phyloP scores from a whole-genome alignment of 2,888 invertebrate genomes.

The Cordylochernes scorpioides region DNA sequence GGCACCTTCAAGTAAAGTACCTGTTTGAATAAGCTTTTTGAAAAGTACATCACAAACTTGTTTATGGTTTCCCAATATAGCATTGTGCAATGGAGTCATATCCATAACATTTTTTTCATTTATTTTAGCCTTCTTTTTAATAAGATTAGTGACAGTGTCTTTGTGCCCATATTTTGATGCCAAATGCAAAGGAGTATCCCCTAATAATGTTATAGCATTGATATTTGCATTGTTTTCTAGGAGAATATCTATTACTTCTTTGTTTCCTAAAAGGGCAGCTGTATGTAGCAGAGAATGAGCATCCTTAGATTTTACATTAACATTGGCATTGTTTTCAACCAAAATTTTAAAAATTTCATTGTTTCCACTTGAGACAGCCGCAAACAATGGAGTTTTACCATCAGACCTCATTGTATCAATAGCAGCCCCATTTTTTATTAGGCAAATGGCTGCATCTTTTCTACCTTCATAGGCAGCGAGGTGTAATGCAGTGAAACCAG shows the following conservation, averaged over 20 bases:
- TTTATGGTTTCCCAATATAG: too few relatives aligned
- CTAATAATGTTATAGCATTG: too few relatives aligned
- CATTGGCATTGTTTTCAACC: background rate
- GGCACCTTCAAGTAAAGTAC: too few relatives aligned
- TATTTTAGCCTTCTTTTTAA: too few relatives aligned
- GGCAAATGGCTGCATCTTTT: conserved; percentile 33
- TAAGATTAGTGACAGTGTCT: conserved; percentile 1
- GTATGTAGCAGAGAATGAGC: background rate
- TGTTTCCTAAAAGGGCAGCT: too few relatives aligned
- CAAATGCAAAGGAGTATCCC: too few relatives aligned
- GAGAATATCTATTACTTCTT: too few relatives aligned
- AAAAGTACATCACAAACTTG: too few relatives aligned
- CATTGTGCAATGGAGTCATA: too few relatives aligned
- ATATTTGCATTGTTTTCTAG: too few relatives aligned
- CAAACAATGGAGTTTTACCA: conserved; percentile 61
- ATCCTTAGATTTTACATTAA: background rate
- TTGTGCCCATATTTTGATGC: conserved; percentile 1
- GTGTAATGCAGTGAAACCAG: conserved; percentile 1
- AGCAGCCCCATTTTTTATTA: conserved; percentile 66
- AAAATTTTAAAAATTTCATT: conserved; percentile 16
- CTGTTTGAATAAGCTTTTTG: too few relatives aligned
- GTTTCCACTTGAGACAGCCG: conserved; percentile 49
- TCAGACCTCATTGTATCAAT: conserved; percentile 55
- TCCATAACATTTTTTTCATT: too few relatives aligned
- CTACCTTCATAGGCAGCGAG: conserved; percentile 1